Percentiles rank a stretch among this genome's conserved stretches.
These are phyloP conservation scores for Sitodiplosis mosellana DNA, from an alignment of 1,140 invertebrate genomes.

Conservation along the genomic window DNA sequence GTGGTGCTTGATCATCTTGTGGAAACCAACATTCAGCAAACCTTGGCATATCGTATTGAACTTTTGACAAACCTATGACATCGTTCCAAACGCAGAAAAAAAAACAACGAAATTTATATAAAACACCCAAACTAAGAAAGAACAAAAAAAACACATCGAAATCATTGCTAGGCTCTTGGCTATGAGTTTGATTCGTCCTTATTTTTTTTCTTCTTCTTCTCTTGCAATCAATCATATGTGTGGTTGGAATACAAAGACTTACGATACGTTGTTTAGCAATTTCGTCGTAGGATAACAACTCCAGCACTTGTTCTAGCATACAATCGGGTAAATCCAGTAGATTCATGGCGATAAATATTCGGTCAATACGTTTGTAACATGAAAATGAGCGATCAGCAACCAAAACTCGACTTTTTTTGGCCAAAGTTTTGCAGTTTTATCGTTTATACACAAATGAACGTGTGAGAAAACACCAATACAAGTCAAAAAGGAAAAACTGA, in stretches of 20 bases:
- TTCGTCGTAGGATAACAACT: constrained; percentile 60
- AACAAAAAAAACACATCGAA: not conserved
- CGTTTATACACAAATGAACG: too few species aligned
- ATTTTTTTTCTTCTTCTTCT: constrained; percentile 4
- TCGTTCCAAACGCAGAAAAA: constrained; percentile 2
- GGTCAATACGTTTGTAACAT: not conserved
- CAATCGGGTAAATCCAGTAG: constrained; percentile 48
- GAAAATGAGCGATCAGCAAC: too few species aligned
- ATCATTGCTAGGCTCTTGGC: not conserved
- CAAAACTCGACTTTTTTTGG: too few species aligned
- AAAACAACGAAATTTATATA: not conserved
- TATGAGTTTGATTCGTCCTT: constrained; percentile 1
- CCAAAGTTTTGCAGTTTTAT: too few species aligned
- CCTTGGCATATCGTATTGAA: constrained; percentile 59
- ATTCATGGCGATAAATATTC: constrained; percentile 22
- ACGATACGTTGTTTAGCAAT: constrained; percentile 61
- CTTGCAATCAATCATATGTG: not conserved
- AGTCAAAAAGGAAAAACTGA: too few species aligned
- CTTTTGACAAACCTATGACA: constrained; percentile 55
- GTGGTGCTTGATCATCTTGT: constrained; percentile 59
- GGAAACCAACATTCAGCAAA: constrained; percentile 63
- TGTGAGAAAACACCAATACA: too few species aligned
- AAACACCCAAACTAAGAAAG: constrained; percentile 8
- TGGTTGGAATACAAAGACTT: constrained; percentile 27
- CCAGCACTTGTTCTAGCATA: constrained; percentile 59